A percentile compares a stretch with the other conserved stretches of the same genome.
These are phyloP conservation scores for Scaeva pyrastri DNA, from an alignment of 2,888 invertebrate species.

Conservation along the genomic window DNA sequence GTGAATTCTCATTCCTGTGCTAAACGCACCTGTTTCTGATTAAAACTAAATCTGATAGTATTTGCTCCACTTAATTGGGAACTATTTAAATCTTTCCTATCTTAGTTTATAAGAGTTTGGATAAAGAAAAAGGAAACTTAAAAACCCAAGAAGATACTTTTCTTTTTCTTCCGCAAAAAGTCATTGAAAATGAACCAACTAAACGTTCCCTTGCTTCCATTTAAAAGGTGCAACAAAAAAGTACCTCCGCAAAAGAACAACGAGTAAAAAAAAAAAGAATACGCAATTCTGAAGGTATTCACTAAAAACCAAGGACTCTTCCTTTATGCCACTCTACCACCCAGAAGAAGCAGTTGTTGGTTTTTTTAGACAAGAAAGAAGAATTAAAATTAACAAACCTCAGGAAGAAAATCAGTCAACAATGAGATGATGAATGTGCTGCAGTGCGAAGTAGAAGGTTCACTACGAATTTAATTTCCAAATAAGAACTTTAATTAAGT, in stretches of 20 bases:
- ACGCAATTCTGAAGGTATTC: slow-evolving; percentile 28
- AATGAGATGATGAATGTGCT: slow-evolving; percentile 70
- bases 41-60: background rate
- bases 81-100: slow-evolving; percentile 30
- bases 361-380: background rate
- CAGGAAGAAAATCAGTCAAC: slow-evolving; percentile 50
- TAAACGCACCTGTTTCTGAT: slow-evolving; percentile 2
- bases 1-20: background rate
- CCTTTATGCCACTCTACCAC: background rate
- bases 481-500: slow-evolving; percentile 76
- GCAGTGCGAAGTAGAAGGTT: slow-evolving; percentile 54
- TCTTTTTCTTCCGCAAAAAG: slow-evolving; percentile 31
- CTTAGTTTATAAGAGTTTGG: background rate
- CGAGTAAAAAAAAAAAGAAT: background rate
- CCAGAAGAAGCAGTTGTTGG: slow-evolving; percentile 5
- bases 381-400: slow-evolving; percentile 27
- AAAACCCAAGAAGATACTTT: slow-evolving; percentile 1
- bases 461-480: slow-evolving; percentile 75
- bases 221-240: slow-evolving; percentile 21
- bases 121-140: background rate
- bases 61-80: slow-evolving; percentile 19
- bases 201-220: background rate
- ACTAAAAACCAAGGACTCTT: slow-evolving; percentile 27
- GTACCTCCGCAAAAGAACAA: background rate
- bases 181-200: slow-evolving; percentile 41